Evolutionary conservation across 2,113 vertebrate species (phyloP).

Genomic region (Nettapus auritus): DNA sequence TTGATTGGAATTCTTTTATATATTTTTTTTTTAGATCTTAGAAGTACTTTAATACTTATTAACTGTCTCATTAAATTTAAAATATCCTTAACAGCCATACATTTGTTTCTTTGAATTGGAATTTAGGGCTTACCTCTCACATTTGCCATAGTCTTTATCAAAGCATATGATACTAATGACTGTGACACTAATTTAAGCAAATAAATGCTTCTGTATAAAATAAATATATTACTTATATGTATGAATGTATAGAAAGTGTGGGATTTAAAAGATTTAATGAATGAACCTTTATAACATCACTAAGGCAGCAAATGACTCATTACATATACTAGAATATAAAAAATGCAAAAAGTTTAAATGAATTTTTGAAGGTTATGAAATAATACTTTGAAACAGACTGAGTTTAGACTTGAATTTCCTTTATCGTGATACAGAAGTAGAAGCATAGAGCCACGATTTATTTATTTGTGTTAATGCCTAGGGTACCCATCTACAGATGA

Average conservation of each 20-base stretch:
- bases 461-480: not conserved
- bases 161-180: not conserved
- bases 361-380: constrained; percentile 10
- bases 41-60: not conserved
- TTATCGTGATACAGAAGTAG: not conserved
- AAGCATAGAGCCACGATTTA: not conserved
- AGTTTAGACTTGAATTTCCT: not conserved
- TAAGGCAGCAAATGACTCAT: not conserved
- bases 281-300: not conserved
- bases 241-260: not conserved
- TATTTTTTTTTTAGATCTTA: not conserved
- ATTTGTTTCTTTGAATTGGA: not conserved
- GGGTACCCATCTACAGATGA: not conserved
- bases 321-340: not conserved
- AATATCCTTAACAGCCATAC: not conserved
- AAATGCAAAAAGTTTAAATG: not conserved
- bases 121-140: not conserved
- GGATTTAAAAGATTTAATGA: not conserved
- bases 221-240: not conserved
- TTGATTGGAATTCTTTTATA: not conserved
- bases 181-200: not conserved
- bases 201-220: not conserved
- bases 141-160: not conserved
- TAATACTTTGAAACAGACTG: not conserved
- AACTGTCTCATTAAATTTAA: not conserved